Percentiles rank a stretch among this genome's conserved stretches.
These are phyloP conservation scores for Syncerus caffer DNA, from an alignment of 2,797 vertebrate species.

Conservation along the genomic window DNA sequence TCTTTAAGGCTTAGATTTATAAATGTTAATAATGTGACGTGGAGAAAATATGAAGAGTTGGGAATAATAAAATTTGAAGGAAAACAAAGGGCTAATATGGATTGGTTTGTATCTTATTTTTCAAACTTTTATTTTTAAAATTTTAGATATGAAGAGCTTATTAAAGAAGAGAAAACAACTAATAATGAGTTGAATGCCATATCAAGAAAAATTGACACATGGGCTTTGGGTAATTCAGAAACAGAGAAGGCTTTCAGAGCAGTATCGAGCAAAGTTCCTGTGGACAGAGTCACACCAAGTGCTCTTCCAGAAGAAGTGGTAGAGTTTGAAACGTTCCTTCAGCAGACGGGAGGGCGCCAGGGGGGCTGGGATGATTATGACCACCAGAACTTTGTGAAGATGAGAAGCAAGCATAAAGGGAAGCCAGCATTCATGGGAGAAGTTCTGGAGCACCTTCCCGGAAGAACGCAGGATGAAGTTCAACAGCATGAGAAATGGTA, in stretches of 20 bases:
- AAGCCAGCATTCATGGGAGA: constrained; percentile 85
- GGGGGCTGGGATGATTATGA: constrained; percentile 95
- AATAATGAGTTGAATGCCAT: constrained; percentile 87
- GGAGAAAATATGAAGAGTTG: neutral
- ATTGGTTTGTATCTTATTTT: neutral
- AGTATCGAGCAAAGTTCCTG: constrained; percentile 75
- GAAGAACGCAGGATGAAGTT: constrained; percentile 88
- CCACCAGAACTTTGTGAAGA: constrained; percentile 90
- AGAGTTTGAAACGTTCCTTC: constrained; percentile 90
- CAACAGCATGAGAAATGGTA: constrained; percentile 91
- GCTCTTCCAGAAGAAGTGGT: constrained; percentile 87
- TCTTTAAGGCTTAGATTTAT: constrained; percentile 43
- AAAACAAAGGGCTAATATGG: neutral
- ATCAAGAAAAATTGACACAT: constrained; percentile 91
- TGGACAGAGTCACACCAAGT: constrained; percentile 64
- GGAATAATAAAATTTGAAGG: neutral
- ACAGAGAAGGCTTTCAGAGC: constrained; percentile 74
- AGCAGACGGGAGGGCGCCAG: constrained; percentile 87
- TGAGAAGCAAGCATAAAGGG: constrained; percentile 87
- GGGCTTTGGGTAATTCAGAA: constrained; percentile 80
- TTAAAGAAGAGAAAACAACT: constrained; percentile 90
- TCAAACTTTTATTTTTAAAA: constrained; percentile 53
- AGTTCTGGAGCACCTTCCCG: constrained; percentile 86
- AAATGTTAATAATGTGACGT: constrained; percentile 29
- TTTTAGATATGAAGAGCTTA: constrained; percentile 90